A percentile compares a stretch with the other conserved stretches of the same genome.
These are phyloP conservation scores for Acropora yongei DNA, from an alignment of 64 coral and sea anemone species.

Conservation along the genomic window DNA sequence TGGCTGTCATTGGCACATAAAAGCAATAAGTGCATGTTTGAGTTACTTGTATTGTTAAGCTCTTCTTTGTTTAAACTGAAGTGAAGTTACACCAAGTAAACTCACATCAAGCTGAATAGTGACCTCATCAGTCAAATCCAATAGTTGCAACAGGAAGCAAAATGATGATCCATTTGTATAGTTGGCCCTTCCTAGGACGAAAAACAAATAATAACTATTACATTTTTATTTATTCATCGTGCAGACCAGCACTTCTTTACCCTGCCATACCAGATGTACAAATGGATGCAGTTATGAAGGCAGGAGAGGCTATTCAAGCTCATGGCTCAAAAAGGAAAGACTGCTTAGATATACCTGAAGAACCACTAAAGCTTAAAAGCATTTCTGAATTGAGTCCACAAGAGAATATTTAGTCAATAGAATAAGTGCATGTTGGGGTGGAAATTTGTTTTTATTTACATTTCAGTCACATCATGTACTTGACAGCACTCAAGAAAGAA, in stretches of 20 bases:
- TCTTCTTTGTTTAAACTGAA: too few relatives aligned
- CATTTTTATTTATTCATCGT: not conserved
- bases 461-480: too few relatives aligned
- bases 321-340: not conserved
- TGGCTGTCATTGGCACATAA: too few relatives aligned
- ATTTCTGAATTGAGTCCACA: conserved; percentile 60
- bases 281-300: conserved; percentile 27
- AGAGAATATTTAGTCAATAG: conserved; percentile 29
- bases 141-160: too few relatives aligned
- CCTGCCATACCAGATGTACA: conserved; percentile 55
- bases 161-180: too few relatives aligned
- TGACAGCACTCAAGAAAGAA: not conserved
- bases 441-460: not conserved
- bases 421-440: not conserved
- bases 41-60: too few relatives aligned
- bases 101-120: too few relatives aligned
- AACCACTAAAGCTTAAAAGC: conserved; percentile 50
- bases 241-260: conserved; percentile 68
- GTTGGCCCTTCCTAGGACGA: too few relatives aligned
- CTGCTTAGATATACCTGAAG: conserved; percentile 11
- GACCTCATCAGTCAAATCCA: too few relatives aligned
- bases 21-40: too few relatives aligned
- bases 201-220: too few relatives aligned
- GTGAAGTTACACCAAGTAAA: too few relatives aligned
- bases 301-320: conserved; percentile 24